phyloP scores from a whole-genome alignment of 2,888 invertebrate genomes.

The Crematogaster levior region DNA sequence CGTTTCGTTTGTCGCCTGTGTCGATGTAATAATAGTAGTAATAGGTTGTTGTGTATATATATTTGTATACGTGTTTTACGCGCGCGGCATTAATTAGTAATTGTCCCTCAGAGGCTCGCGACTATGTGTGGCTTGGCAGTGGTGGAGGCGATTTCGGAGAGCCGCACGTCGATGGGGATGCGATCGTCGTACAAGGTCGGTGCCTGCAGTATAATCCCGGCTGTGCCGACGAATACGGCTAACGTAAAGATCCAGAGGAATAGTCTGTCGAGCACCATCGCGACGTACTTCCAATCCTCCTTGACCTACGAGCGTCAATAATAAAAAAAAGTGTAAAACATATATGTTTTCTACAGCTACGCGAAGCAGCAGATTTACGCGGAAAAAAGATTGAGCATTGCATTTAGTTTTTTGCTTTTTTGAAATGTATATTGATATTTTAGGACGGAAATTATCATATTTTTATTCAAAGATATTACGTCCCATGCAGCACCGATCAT shows the following conservation, averaged over 20 bases:
- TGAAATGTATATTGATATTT: not conserved
- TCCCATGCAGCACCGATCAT: too few species aligned
- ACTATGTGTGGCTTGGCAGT: slow-evolving; percentile 93
- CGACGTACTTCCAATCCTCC: slow-evolving; percentile 99
- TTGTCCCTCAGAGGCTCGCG: slow-evolving; percentile 83
- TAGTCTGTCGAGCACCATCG: slow-evolving; percentile 98
- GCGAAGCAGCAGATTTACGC: not conserved
- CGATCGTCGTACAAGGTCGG: slow-evolving; percentile 97
- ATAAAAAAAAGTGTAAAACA: not conserved
- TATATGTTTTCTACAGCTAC: not conserved
- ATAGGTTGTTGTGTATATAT: slow-evolving; percentile 35
- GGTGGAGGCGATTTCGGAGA: slow-evolving; percentile 95
- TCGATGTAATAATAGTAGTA: slow-evolving; percentile 17
- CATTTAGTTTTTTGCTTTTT: not conserved
- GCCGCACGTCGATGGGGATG: slow-evolving; percentile 94
- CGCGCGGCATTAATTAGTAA: slow-evolving; percentile 61
- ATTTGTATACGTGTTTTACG: slow-evolving; percentile 49
- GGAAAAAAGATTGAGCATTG: not conserved
- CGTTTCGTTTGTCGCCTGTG: slow-evolving; percentile 31
- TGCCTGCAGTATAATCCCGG: slow-evolving; percentile 97
- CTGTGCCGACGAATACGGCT: slow-evolving; percentile 97
- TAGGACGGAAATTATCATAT: not conserved
- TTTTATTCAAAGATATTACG: not conserved
- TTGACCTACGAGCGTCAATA: slow-evolving; percentile 89
- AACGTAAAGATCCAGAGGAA: slow-evolving; percentile 99